These are phyloP conservation scores for Sebastes alutus DNA, from an alignment of 2,797 vertebrate species.

Conservation along the genomic window DNA sequence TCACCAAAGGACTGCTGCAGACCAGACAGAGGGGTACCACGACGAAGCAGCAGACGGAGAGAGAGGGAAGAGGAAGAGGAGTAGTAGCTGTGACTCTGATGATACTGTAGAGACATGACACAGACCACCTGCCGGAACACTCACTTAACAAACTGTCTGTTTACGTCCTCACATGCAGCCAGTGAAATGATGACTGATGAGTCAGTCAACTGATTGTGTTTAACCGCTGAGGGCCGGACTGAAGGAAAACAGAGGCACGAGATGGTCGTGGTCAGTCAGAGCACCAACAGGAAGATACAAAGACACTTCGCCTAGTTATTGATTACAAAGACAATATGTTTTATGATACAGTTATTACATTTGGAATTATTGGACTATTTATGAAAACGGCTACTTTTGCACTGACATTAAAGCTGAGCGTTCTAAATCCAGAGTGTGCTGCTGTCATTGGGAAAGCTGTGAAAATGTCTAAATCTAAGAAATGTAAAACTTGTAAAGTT, in stretches of 20 bases:
- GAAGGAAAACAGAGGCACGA: no score
- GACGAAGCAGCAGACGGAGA: neutral
- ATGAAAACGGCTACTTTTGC: no score
- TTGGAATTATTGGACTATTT: neutral
- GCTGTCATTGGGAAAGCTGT: neutral
- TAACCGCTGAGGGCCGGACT: neutral
- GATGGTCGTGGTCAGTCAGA: neutral
- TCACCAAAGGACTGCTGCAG: neutral
- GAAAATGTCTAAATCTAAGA: neutral
- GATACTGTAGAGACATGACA: constrained; percentile 20
- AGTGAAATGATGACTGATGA: no score
- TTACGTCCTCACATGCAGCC: no score
- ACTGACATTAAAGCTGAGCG: no score
- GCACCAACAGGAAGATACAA: neutral
- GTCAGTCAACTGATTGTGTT: neutral
- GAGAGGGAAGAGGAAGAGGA: constrained; percentile 47
- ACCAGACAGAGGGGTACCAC: neutral
- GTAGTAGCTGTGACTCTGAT: constrained; percentile 13
- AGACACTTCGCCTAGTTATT: neutral
- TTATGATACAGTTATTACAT: neutral
- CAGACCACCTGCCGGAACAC: neutral
- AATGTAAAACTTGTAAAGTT: neutral
- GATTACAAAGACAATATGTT: no score
- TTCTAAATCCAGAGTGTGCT: neutral
- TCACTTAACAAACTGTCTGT: neutral